Conservation (phyloP, 2,113 vertebrate genomes). For the Phalacrocorax aristotelis region DNA sequence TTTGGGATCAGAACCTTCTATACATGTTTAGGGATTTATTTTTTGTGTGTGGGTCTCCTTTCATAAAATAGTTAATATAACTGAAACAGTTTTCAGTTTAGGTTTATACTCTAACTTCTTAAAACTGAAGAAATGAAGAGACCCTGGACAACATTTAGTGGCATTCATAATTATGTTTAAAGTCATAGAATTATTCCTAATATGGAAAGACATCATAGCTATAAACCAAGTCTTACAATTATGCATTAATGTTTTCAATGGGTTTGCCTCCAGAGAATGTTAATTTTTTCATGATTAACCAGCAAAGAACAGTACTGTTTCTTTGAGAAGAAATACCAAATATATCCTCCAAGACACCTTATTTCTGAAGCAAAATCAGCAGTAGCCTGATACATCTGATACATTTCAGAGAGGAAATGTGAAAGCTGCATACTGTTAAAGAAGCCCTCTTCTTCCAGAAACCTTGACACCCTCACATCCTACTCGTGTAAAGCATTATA, state of each 20-base stretch:
- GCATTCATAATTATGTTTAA: neutral
- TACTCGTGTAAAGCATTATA: neutral
- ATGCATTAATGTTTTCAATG: neutral
- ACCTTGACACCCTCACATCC: rapidly evolving
- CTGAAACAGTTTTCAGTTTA: neutral
- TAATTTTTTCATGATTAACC: neutral
- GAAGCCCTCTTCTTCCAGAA: neutral
- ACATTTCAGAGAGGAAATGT: neutral
- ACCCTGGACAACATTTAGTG: neutral
- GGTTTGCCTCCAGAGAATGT: neutral
- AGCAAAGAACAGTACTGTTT: neutral
- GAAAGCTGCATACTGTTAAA: neutral
- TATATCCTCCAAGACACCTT: neutral
- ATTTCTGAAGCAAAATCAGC: neutral
- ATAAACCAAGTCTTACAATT: neutral
- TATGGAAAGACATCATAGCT: neutral
- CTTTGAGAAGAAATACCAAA: neutral
- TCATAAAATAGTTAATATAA: neutral
- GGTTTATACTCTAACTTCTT: neutral
- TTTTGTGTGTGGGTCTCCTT: neutral
- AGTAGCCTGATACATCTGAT: neutral
- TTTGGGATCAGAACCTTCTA: neutral
- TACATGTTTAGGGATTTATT: neutral
- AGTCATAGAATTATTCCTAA: neutral
- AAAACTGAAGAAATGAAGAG: neutral